Conservation (phyloP, 2,888 invertebrate genomes). For the Drosophila flavopinicola region DNA sequence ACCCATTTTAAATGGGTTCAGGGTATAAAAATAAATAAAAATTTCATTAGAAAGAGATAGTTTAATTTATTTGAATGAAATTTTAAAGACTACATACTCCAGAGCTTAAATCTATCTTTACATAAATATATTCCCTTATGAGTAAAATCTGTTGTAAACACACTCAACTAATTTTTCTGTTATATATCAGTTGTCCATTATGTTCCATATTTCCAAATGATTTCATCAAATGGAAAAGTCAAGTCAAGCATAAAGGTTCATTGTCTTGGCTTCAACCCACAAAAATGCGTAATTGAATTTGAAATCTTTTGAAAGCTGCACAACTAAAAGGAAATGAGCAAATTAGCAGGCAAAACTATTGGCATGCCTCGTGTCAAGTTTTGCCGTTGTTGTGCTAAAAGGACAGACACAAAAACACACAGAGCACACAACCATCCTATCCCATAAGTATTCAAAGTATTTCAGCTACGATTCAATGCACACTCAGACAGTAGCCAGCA, state of each 20-base stretch:
- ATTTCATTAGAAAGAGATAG: too few species aligned
- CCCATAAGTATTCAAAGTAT: slow-evolving; percentile 33
- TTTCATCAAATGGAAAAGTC: slow-evolving; percentile 9
- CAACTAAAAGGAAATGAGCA: slow-evolving; percentile 52
- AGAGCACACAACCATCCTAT: too few species aligned
- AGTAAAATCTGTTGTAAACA: neutral
- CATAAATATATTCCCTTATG: neutral
- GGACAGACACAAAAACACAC: slow-evolving; percentile 1
- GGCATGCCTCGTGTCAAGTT: slow-evolving; percentile 32
- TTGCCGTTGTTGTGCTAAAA: slow-evolving; percentile 13
- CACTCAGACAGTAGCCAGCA: slow-evolving; percentile 47
- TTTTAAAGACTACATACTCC: neutral
- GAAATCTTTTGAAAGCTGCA: slow-evolving; percentile 48
- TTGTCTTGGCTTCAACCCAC: slow-evolving; percentile 29
- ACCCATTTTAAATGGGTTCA: too few species aligned
- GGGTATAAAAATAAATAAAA: too few species aligned
- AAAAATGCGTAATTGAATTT: slow-evolving; percentile 63
- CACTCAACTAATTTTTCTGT: neutral
- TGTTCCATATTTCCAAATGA: slow-evolving; percentile 18
- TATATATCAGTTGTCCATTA: neutral
- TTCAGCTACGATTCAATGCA: slow-evolving; percentile 53
- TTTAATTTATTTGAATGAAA: too few species aligned
- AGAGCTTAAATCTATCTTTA: too few species aligned
- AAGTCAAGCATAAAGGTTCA: slow-evolving; percentile 26
- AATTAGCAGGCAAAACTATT: slow-evolving; percentile 53